These are phyloP conservation scores for Epirrhoe tristata DNA, from an alignment of 2,888 invertebrate genomes.

Conservation along the genomic window DNA sequence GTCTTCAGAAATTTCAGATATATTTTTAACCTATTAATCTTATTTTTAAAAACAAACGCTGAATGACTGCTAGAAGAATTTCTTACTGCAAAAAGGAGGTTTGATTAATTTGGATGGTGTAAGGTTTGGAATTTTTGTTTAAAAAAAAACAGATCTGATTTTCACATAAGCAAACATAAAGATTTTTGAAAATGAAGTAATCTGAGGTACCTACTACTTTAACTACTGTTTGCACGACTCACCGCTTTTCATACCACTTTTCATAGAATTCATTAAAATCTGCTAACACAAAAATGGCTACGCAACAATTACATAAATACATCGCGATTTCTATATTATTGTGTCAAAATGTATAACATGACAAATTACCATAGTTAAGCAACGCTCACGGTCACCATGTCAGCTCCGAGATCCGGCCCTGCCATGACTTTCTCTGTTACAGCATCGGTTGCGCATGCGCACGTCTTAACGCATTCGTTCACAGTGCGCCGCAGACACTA, in stretches of 20 bases:
- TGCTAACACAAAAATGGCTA: background rate
- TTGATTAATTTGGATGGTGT: no score
- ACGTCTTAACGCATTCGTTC: constrained; percentile 64
- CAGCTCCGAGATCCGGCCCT: constrained; percentile 57
- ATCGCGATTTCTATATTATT: constrained; percentile 3
- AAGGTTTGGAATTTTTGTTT: no score
- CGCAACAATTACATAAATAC: background rate
- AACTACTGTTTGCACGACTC: no score
- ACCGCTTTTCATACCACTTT: no score
- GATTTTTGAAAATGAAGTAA: no score
- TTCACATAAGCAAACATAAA: no score
- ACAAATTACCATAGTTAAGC: constrained; percentile 37
- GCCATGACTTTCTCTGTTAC: constrained; percentile 79
- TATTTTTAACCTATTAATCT: background rate
- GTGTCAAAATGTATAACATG: constrained; percentile 23
- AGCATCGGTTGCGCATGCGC: constrained; percentile 70
- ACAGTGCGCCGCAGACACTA: constrained; percentile 59
- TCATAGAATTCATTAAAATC: background rate
- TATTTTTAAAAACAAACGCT: no score
- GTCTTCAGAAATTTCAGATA: background rate
- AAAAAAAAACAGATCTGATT: no score
- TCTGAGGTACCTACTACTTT: no score
- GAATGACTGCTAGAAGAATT: no score
- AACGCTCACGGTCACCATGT: constrained; percentile 40
- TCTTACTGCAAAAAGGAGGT: no score